Conservation (phyloP, 2,888 invertebrate genomes). For the Chydorus sphaericus region DNA sequence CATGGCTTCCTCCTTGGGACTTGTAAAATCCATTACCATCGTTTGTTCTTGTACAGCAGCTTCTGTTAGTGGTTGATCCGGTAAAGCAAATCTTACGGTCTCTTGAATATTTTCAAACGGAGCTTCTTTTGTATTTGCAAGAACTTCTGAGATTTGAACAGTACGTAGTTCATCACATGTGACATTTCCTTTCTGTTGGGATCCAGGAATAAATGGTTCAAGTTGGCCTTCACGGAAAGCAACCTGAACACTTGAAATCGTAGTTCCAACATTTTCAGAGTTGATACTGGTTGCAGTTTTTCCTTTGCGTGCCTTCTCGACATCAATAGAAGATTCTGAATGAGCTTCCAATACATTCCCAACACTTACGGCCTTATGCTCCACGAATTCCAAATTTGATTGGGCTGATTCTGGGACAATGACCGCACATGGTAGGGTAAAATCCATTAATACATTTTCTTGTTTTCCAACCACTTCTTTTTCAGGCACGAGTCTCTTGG, state of each 20-base stretch:
- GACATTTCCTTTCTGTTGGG: neutral
- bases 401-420: neutral
- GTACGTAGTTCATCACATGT: constrained; percentile 3
- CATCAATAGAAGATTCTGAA: neutral
- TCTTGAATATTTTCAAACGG: constrained; percentile 4
- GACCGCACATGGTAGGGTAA: neutral
- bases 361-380: neutral
- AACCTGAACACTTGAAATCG: neutral
- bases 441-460: constrained; percentile 14
- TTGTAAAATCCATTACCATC: neutral
- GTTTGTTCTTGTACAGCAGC: neutral
- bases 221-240: constrained; percentile 1
- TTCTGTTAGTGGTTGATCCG: neutral
- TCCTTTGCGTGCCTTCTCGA: neutral
- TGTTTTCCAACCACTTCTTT: constrained; percentile 32
- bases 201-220: neutral
- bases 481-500: constrained; percentile 33
- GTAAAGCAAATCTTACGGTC: neutral
- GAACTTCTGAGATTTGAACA: constrained; percentile 4
- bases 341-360: neutral
- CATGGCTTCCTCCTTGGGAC: neutral
- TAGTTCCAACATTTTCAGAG: neutral
- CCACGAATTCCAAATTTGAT: neutral
- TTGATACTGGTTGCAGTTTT: neutral
- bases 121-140: constrained; percentile 6